Evolutionary conservation across 2,113 vertebrate genomes (phyloP).

Genomic region (Theristicus caerulescens): DNA sequence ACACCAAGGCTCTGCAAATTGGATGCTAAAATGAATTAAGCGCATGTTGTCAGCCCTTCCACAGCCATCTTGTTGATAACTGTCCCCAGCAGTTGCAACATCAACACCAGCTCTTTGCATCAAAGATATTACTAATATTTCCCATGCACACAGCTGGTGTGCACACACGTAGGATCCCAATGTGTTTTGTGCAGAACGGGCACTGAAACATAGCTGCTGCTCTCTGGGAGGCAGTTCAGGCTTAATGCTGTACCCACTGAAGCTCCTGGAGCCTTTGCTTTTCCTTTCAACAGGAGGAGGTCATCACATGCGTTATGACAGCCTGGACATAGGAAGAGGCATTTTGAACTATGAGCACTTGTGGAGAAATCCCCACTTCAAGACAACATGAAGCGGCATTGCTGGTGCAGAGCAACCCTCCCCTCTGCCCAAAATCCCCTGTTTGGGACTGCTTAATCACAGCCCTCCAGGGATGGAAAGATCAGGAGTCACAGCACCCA

Average conservation of each 20-base stretch:
- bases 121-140: background rate
- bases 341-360: background rate
- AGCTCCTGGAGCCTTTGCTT: background rate
- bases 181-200: background rate
- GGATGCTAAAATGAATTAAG: conserved; percentile 41
- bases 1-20: background rate
- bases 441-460: background rate
- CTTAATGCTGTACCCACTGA: background rate
- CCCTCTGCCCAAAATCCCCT: background rate
- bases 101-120: background rate
- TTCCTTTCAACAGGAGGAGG: background rate
- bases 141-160: background rate
- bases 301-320: background rate
- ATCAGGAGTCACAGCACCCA: background rate
- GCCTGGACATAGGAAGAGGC: background rate
- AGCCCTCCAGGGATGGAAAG: background rate
- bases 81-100: background rate
- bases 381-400: background rate
- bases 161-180: background rate
- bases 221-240: background rate
- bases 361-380: background rate
- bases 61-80: conserved; percentile 11
- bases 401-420: background rate
- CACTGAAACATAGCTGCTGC: background rate
- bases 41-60: conserved; percentile 12